Evolutionary conservation across 2,888 invertebrate species (phyloP), one percentile per base, ranked within the genome.

Genomic region (Muschampia plurimacula): DNA sequence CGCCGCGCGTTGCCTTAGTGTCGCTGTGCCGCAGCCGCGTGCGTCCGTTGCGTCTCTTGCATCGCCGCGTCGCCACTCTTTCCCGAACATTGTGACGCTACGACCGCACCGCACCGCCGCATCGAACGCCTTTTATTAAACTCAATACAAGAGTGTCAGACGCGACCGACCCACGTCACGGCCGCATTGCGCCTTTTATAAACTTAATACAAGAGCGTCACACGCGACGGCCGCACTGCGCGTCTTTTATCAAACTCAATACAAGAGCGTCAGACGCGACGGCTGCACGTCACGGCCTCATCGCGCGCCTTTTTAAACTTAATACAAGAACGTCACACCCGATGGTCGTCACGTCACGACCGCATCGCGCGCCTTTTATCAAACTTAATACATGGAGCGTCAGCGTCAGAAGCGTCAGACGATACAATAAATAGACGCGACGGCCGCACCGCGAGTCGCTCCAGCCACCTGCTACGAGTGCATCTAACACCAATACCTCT

Each of bases 1-100:
- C 86, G 89, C 72, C 91, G 93, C 9, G 84, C 87, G 36, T 76
- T 84, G 57, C 84, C 88, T 28, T 91, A 90, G 39, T 10, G 22
- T 22, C 22, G 22, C 69, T 36, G 2, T 4, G 13, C 60, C 60
- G 60, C 36, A 13, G 36, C 62, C 39, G 55, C 39, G 15, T 15
- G 62, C 62, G 62, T n/a, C 12, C 39, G 36, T 12, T 36, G 13
- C 62, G 15, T 12, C 39, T 22, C 9, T 7, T 59, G 59, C 28
- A n/a, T 13, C n/a, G 52, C 13, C 52, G 52, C 55, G 55, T 22
- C 55, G 15, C 55, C 22, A 6, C 55, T 10, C 57, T 52, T 15
- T 1, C 49, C 7, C n/a, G 7, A 52, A 1, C 49, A 6, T 52
- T 5, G 1, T 15, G 6, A 15, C 46, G 49, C 49, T 5, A 15